Base-by-base conservation (phyloP, 2,113 vertebrate genomes). In the Butorides virescens region DNA sequence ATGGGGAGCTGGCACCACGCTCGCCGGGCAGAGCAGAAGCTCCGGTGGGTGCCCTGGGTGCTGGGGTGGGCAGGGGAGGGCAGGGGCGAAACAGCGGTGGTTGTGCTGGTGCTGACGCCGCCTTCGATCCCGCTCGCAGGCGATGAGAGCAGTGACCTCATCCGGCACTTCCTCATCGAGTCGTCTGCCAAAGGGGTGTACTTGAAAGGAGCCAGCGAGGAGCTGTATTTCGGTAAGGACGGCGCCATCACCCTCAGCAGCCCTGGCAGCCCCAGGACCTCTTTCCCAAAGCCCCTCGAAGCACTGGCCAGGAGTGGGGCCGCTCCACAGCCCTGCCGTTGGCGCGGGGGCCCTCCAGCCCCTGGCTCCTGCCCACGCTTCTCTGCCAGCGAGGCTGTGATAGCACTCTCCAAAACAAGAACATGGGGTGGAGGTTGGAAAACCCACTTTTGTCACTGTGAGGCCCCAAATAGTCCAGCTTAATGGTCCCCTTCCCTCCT, bases 131-230 rank as follows among this genome's bases (percentile, higher is more conserved):
- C 8, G 7, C 79, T 50, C 4, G 44, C 83, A 98, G 98, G 96
- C 0, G 91, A 98, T 6, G 97, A 97, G 21, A 66, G 89, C 74
- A 74, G 93, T 72, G 98, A 99, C 66, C 59, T 97, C 1, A 50
- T 99, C 89, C 98, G 98, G 76, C 99, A 99, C 94, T 99, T 99
- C 95, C 98, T 99, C 42, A 98, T 99, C 19, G 99, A 99, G 94
- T 99, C 99, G 12, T 99, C 99, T 2, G 95, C 99, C 66, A 99
- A 98, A 94, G 99, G 99, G 2, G 99, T 99, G 23, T 99, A 98
- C 50, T 85, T 99, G 94, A 99, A 98, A 93, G 99, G 99, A 6
- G 98, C 98, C 6, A 97, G 98, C 3, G 98, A 99, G 90, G 99
- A 99, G 83, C 99, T 99, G 5, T 99, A 99, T 73, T 99, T 99